These are phyloP conservation scores for Listronotus oregonensis DNA, from an alignment of 1,140 invertebrate species.

Conservation along the genomic window DNA sequence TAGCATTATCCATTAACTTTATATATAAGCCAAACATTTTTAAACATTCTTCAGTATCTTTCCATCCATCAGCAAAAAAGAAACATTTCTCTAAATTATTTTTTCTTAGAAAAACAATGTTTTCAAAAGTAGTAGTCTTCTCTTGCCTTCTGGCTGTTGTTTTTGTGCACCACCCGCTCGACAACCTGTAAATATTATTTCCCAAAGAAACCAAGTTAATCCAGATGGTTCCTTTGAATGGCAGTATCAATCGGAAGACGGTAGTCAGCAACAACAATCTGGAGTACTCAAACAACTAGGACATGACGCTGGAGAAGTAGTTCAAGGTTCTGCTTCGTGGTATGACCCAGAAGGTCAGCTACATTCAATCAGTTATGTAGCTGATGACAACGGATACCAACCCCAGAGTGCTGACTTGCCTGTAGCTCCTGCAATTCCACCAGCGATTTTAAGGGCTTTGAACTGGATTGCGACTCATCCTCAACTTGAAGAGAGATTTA, in stretches of 20 bases:
- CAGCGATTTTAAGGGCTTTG: constrained; percentile 1
- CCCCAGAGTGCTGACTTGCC: constrained; percentile 6
- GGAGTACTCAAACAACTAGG: constrained; percentile 37
- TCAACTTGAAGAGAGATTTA: not conserved
- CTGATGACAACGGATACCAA: constrained; percentile 51
- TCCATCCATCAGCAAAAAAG: too few relatives aligned
- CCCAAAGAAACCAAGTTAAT: constrained; percentile 66
- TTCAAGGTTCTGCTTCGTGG: constrained; percentile 68
- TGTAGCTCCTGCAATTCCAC: not conserved
- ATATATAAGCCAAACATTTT: too few relatives aligned
- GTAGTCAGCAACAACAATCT: not conserved
- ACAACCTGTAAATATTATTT: not conserved
- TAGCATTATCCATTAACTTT: too few relatives aligned
- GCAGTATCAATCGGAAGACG: constrained; percentile 22
- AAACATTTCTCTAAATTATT: too few relatives aligned
- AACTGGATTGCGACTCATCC: not conserved
- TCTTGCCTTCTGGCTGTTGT: not conserved
- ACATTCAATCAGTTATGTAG: too few relatives aligned
- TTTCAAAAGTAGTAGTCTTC: not conserved
- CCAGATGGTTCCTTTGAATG: constrained; percentile 69
- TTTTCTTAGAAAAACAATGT: too few relatives aligned
- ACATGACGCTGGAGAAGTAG: constrained; percentile 61
- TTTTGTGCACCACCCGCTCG: not conserved
- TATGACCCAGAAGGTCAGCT: constrained; percentile 55
- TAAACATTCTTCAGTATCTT: too few relatives aligned